phyloP scores from a whole-genome alignment of 2,797 vertebrate species.

The Danio kyathit region DNA sequence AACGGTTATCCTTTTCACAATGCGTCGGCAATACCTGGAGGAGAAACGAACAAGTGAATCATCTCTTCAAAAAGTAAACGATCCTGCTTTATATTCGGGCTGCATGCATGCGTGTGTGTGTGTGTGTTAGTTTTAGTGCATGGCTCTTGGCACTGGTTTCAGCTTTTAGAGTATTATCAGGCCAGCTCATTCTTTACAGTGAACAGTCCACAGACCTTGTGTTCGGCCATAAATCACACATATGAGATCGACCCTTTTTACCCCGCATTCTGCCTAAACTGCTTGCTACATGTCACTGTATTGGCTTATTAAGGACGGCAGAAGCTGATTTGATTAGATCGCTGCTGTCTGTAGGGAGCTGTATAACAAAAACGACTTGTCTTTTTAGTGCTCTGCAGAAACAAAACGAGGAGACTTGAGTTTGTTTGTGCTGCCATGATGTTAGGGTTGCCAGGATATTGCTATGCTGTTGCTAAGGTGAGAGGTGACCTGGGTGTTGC shows the following conservation, averaged over 20 bases:
- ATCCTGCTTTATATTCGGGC: conserved; percentile 47
- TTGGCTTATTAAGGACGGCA: conserved; percentile 69
- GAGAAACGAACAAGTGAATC: neutral
- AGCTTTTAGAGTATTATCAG: conserved; percentile 44
- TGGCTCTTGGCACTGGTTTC: conserved; percentile 16
- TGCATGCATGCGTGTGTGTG: neutral
- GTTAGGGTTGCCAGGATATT: neutral
- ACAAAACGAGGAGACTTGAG: neutral
- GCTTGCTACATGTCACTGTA: conserved; percentile 71
- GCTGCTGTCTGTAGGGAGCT: conserved; percentile 63
- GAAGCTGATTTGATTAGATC: conserved; percentile 75
- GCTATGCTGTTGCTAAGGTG: neutral
- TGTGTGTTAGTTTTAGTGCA: conserved; percentile 28
- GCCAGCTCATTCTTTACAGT: conserved; percentile 45
- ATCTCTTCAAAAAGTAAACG: conserved; percentile 11
- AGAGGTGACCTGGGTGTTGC: neutral
- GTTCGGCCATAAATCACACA: conserved; percentile 71
- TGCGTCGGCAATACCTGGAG: neutral
- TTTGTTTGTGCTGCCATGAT: neutral
- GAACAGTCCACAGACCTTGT: conserved; percentile 46
- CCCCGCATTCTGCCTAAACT: conserved; percentile 49
- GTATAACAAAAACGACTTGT: conserved; percentile 41
- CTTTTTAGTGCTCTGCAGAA: conserved; percentile 21
- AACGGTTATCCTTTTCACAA: neutral
- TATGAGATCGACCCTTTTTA: conserved; percentile 22